Base-by-base conservation (phyloP, 2,113 vertebrate genomes). In the Heptranchias perlo region DNA sequence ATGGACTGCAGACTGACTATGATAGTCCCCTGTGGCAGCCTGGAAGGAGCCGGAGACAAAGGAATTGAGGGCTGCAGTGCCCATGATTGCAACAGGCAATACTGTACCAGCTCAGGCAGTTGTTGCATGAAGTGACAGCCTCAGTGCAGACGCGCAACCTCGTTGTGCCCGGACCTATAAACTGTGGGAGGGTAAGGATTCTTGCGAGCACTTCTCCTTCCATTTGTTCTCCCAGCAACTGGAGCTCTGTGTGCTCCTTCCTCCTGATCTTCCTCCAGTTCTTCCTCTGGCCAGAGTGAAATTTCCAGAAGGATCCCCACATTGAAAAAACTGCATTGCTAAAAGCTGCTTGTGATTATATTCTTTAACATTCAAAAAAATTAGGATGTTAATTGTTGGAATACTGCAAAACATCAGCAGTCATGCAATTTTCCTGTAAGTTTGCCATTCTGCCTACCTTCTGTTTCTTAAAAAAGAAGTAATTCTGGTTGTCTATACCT, bases 381-480 rank as follows among this genome's bases (percentile, higher is more conserved):
- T 94, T 39, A 94, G 58, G 58, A 64, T 94, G 86, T 89, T 89
- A 89, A 62, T 65, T 94, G 58, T 95, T 95, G 64, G 64, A 49
- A 95, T 95, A 95, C 28, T 95, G 94, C 44, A 95, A 69, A 94
- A 52, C 44, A 28, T 95, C 25, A 69, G 62, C 23, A 69, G 73
- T 69, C 94, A 95, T 69, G 94, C 64, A 95, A 94, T 49, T 95
- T 95, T 95, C 94, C 94, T 95, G 25, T 47, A 95, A 69, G 62
- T 73, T 95, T 95, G 65, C 94, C 65, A 91, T 35, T 47, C 35
- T 91, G 87, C 87, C 52, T 91, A 52, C 35, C 49, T 82, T 78
- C 18, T 44, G 1, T 82, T 92, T 92, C 62, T 39, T 69, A 49
- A 69, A 47, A 39, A 44, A 62, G 49, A 95, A 47, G 8, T 94